Percentiles rank a stretch among this genome's conserved stretches.
Evolutionary conservation across 2,113 vertebrate genomes (phyloP).

Genomic region (Cryptomyrus ogoouensis): DNA sequence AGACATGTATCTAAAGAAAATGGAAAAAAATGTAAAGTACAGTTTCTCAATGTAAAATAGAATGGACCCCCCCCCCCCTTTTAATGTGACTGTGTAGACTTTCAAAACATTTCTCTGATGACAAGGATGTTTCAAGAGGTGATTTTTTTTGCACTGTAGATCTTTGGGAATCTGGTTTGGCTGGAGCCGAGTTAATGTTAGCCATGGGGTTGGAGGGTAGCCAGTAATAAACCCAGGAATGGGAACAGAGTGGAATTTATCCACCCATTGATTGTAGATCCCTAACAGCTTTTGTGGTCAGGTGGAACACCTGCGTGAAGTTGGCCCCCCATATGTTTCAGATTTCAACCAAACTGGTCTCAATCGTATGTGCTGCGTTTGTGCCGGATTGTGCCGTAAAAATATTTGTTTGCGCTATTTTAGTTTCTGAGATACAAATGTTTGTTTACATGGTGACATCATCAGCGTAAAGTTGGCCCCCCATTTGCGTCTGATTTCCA

Average conservation of each 20-base stretch:
- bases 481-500: too few species aligned
- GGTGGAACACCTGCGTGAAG: not conserved
- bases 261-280: not conserved
- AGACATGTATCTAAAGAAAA: not conserved
- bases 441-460: too few species aligned
- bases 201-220: not conserved
- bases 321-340: too few species aligned
- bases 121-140: not conserved
- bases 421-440: too few species aligned
- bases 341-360: too few species aligned
- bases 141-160: too few species aligned
- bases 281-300: not conserved
- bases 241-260: not conserved
- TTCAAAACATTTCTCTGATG: not conserved
- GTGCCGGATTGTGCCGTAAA: too few species aligned
- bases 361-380: too few species aligned
- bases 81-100: not conserved
- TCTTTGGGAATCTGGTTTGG: not conserved
- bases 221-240: not conserved
- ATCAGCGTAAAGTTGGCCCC: too few species aligned
- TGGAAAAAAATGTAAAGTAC: not conserved
- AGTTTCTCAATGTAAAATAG: not conserved
- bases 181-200: not conserved
- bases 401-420: too few species aligned
- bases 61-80: not conserved